Evolutionary conservation across 2,113 vertebrate species (phyloP).

Genomic region (Orycteropus afer): DNA sequence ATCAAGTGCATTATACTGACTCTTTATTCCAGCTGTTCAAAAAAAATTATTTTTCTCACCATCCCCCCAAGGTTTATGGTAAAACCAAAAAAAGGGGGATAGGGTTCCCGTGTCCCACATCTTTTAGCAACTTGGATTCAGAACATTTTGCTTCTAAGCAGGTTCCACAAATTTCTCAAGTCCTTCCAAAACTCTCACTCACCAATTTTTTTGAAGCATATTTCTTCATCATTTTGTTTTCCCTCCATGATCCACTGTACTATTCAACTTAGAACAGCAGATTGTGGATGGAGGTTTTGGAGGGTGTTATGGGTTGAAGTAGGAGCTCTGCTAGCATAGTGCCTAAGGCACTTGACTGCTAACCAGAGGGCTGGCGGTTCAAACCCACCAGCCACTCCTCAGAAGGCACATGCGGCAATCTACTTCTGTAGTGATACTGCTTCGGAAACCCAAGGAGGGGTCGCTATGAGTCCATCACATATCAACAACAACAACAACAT

Average conservation of each 20-base stretch:
- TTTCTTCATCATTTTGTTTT: not conserved
- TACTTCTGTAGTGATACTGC: too few relatives aligned
- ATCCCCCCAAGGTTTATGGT: not conserved
- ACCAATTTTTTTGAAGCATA: not conserved
- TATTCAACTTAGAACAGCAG: not conserved
- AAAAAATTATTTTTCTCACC: not conserved
- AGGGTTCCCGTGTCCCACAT: not conserved
- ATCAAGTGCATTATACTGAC: not conserved
- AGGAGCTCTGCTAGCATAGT: too few relatives aligned
- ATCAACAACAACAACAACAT: too few relatives aligned
- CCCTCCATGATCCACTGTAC: too few relatives aligned
- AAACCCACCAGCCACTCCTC: too few relatives aligned
- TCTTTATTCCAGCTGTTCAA: constrained; percentile 40
- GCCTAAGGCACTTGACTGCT: too few relatives aligned
- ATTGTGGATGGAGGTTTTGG: not conserved
- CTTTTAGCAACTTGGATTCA: not conserved
- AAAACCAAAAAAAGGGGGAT: not conserved
- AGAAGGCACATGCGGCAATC: too few relatives aligned
- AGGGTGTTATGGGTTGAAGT: not conserved
- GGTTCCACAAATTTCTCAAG: not conserved
- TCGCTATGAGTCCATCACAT: too few relatives aligned
- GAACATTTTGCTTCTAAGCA: constrained; percentile 17
- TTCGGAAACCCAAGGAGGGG: too few relatives aligned
- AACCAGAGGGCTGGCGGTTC: too few relatives aligned
- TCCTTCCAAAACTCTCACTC: too few relatives aligned